These are phyloP conservation scores for Ernsta delagoae DNA, from an alignment of 2,888 invertebrate genomes.

Conservation along the genomic window DNA sequence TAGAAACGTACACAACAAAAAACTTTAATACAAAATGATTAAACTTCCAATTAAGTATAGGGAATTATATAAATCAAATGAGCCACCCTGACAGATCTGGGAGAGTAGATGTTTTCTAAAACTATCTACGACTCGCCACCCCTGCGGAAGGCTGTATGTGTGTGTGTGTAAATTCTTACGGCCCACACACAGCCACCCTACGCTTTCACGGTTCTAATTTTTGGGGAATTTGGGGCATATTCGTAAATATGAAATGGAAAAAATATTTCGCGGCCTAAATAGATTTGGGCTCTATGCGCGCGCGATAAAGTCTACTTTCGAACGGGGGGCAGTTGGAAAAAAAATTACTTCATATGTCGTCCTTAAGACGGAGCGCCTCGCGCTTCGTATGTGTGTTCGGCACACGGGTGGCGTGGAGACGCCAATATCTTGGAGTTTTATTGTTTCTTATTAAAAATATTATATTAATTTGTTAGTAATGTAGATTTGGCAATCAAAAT, in stretches of 20 bases:
- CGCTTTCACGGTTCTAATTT: conserved; percentile 86
- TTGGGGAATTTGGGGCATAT: conserved; percentile 86
- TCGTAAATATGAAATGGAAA: conserved; percentile 86
- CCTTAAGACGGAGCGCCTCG: conserved; percentile 84
- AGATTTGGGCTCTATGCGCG: conserved; percentile 55
- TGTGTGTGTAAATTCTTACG: conserved; percentile 65
- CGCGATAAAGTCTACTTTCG: conserved; percentile 55
- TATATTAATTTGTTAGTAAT: no score
- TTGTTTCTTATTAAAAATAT: no score
- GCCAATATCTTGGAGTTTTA: no score
- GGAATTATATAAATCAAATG: conserved; percentile 51
- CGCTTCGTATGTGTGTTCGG: conserved; percentile 81
- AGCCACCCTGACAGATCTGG: conserved; percentile 60
- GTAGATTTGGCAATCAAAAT: no score
- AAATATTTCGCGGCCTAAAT: conserved; percentile 75
- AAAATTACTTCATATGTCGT: conserved; percentile 86
- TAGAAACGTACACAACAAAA: no score
- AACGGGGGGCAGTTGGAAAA: conserved; percentile 68
- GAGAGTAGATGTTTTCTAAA: conserved; percentile 77
- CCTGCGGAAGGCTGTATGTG: conserved; percentile 40
- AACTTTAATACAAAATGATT: no score
- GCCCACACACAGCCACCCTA: conserved; percentile 62
- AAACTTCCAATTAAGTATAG: conserved; percentile 20
- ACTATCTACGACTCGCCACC: conserved; percentile 75
- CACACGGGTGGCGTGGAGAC: conserved; percentile 59